Evolutionary conservation across 2,113 vertebrate species (phyloP), one percentile per base, ranked within the genome.

Genomic region (Brachirus orientalis): DNA sequence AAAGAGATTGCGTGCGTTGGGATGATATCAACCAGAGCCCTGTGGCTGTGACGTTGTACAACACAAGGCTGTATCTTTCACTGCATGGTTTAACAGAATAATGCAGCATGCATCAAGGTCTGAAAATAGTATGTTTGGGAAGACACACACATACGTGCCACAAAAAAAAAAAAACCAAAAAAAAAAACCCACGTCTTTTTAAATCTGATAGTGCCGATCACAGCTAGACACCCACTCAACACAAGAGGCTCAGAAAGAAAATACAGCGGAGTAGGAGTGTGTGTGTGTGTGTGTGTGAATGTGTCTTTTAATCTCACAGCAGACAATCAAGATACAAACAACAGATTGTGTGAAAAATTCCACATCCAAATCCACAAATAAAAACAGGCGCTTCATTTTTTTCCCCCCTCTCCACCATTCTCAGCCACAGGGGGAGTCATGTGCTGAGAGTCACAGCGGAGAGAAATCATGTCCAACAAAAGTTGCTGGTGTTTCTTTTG

Each of bases 171-270:
- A n/a, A 14, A 8, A 13, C 9, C 17, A 41, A 48, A 36, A 61
- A 50, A 33, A 67, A 73, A 55, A 80, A 73, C 81, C 77, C 78
- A 82, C 72, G 82, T 77, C 72, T 79, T 72, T 79, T 80, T 82
- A 86, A 87, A 90, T 88, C 86, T 75, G 84, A 84, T 80, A 74
- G 77, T 47, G 75, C 56, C 79, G 75, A 73, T 86, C 79, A 68
- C 79, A 85, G 82, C 74, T 41, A 63, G 72, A 72, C 83, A 56
- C 86, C 82, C 84, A 88, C 84, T 84, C 89, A 58, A 71, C 71
- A 82, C 63, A 50, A 84, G 58, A 72, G 55, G 77, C 77, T 57
- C 58, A 61, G 61, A 56, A 80, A 72, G 62, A 75, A 74, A 72
- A 72, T 40, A 69, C 22, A 60, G 58, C 55, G 28, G 33, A 14